Conservation (phyloP, 2,113 vertebrate species). For the Oceanodroma tethys region DNA sequence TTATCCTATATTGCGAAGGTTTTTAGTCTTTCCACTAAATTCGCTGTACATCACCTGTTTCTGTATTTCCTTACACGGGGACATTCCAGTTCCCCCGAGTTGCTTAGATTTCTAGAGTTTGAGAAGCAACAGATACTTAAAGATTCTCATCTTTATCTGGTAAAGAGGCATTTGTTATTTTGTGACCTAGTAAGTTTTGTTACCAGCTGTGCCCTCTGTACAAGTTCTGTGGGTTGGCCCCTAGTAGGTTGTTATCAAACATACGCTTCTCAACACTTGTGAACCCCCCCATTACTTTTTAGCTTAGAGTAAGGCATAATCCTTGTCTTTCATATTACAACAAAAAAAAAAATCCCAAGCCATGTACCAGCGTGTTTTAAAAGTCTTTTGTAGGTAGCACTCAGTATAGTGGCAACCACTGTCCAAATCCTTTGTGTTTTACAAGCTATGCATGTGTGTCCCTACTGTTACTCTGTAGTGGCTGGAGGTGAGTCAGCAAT, state of each 20-base stretch:
- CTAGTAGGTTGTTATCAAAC: background rate
- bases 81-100: background rate
- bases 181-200: background rate
- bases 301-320: background rate
- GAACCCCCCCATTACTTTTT: background rate
- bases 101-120: background rate
- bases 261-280: background rate
- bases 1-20: background rate
- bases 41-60: background rate
- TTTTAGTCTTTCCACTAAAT: background rate
- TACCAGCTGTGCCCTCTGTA: background rate
- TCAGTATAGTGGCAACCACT: background rate
- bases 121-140: background rate
- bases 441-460: background rate
- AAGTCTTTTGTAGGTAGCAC: too few relatives aligned
- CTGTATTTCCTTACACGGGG: background rate
- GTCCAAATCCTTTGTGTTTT: background rate
- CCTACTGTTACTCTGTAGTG: background rate
- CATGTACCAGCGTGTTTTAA: background rate
- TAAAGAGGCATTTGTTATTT: background rate
- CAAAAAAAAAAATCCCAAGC: background rate
- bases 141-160: background rate
- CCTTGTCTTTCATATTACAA: background rate
- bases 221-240: background rate
- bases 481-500: background rate